Evolutionary conservation across 1,140 invertebrate genomes (phyloP).

Genomic region (Drosophila nebulosa): DNA sequence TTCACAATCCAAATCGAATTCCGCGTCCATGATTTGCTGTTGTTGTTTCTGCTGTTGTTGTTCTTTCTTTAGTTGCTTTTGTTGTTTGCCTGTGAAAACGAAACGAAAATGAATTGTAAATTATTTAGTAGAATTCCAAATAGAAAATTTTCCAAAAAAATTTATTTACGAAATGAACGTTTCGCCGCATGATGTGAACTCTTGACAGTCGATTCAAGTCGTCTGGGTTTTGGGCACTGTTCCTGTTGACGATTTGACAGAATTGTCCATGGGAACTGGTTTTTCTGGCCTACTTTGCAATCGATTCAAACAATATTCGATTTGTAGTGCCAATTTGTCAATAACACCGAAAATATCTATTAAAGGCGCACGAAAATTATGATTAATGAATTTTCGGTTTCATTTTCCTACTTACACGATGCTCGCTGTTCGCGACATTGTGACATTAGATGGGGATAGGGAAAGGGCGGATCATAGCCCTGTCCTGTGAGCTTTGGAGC

Average conservation of each 20-base stretch:
- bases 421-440: slow-evolving; percentile 13
- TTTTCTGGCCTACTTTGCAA: background rate
- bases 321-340: slow-evolving; percentile 25
- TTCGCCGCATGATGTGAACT: background rate
- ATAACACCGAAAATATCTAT: slow-evolving; percentile 44
- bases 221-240: slow-evolving; percentile 27
- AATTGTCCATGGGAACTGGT: background rate
- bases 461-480: slow-evolving; percentile 47
- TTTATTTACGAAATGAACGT: background rate
- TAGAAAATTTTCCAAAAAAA: background rate
- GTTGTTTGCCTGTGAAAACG: slow-evolving; percentile 2
- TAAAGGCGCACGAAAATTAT: too few relatives aligned
- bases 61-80: background rate
- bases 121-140: background rate
- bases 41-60: background rate
- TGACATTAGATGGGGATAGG: slow-evolving; percentile 29
- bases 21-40: background rate
- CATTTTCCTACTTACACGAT: slow-evolving; percentile 23
- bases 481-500: slow-evolving; percentile 19
- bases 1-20: slow-evolving; percentile 49
- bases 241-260: background rate
- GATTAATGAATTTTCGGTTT: background rate
- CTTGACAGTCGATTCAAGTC: background rate
- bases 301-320: slow-evolving; percentile 2
- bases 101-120: background rate